phyloP scores from a whole-genome alignment of 1,140 invertebrate genomes.

The Drosophila kikkawai region DNA sequence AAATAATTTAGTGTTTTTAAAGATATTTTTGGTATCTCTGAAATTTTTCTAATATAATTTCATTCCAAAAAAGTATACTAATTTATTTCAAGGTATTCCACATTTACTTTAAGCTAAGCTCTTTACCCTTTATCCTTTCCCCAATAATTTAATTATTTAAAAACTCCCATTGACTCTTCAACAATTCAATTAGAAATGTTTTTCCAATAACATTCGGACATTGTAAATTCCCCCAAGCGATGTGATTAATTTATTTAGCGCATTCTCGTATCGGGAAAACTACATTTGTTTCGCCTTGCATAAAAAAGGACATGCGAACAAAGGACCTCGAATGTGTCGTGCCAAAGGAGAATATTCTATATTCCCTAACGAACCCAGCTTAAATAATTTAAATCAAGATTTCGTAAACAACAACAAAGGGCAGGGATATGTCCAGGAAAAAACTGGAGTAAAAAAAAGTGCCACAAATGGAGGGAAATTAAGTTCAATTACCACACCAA shows the following conservation, averaged over 20 bases:
- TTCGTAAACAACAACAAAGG: conserved; percentile 45
- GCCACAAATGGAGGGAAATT: conserved; percentile 52
- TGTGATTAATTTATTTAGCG: conserved; percentile 71
- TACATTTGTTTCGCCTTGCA: conserved; percentile 28
- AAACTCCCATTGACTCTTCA: conserved; percentile 10
- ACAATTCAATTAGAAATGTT: conserved; percentile 32
- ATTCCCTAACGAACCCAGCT: conserved; percentile 22
- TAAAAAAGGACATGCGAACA: conserved; percentile 56
- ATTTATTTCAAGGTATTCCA: too few species aligned
- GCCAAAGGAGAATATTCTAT: conserved; percentile 39
- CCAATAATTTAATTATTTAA: neutral
- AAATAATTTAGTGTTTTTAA: too few species aligned
- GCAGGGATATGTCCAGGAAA: neutral
- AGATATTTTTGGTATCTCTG: neutral
- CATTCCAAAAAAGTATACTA: neutral
- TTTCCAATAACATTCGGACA: conserved; percentile 43
- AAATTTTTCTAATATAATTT: neutral
- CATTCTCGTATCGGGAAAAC: conserved; percentile 20
- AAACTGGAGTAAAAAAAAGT: conserved; percentile 25
- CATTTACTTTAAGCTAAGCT: neutral
- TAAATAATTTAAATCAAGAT: conserved; percentile 78
- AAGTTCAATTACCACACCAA: conserved; percentile 57
- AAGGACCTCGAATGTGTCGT: conserved; percentile 63
- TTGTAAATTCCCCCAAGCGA: conserved; percentile 47
- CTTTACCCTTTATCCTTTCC: neutral